Evolutionary conservation across 2,888 invertebrate species (phyloP), one percentile per base, ranked within the genome.

Genomic region (Thelaira solivaga): DNA sequence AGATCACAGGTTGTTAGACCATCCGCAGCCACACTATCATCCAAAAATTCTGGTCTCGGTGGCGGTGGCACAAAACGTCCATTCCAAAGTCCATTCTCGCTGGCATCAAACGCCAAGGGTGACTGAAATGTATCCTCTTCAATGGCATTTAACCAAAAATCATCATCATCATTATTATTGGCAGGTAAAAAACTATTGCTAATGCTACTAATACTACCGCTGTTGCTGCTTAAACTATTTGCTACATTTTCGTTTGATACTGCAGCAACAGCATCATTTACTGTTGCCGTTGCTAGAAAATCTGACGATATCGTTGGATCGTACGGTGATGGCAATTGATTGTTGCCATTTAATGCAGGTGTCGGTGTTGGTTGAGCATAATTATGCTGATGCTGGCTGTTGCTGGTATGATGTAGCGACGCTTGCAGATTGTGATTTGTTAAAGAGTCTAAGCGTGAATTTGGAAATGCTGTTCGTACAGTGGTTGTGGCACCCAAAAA

Each of bases 1-100:
- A 93, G 90, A 89, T 93, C 93, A 89, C 93, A 93, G 85, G 93
- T 93, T 84, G 93, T 93, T 82, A 93, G 90, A 76, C 93, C 93
- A 88, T 93, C 93, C 76, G 92, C 90, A 81, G 91, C 90, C 82
- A 91, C 91, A 81, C 90, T 90, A 81, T 92, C 92, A 85, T 93
- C 93, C 80, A 93, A 90, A 86, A 92, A 92, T 55, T 92, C 91
- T 65, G 93, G 92, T 82, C 93, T 89, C 31, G 93, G 93, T 72
- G 93, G 93, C 76, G 93, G 93, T 80, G 93, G 92, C 82, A 93
- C 91, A 87, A 92, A 93, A 83, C 90, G 86, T 69, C 89, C 89
- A 83, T 89, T 89, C 88, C 89, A 89, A 61, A 89, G 84, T 11
- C 89, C 89, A 82, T 87, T 87, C 82, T 89, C 89, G 83, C 89